These are phyloP conservation scores for Istiophorus platypterus DNA, from an alignment of 2,113 vertebrate genomes.

Conservation along the genomic window DNA sequence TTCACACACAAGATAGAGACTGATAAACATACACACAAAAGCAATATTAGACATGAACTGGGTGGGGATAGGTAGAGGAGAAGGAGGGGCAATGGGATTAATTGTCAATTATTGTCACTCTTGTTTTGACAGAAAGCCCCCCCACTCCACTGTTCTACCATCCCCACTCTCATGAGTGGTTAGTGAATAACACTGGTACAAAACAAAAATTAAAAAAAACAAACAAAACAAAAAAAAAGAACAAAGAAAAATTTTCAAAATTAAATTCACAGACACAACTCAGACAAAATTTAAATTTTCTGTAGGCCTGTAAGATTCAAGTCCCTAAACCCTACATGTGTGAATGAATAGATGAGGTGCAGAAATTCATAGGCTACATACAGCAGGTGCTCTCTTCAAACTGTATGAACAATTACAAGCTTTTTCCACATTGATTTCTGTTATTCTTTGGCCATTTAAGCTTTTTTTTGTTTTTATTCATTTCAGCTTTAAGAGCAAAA, in stretches of 20 bases:
- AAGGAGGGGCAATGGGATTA: slow-evolving; percentile 61
- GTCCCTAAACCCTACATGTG: background rate
- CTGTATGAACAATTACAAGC: background rate
- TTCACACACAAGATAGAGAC: slow-evolving; percentile 72
- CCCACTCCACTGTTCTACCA: slow-evolving; percentile 71
- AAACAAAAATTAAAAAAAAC: background rate
- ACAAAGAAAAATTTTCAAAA: slow-evolving; percentile 28
- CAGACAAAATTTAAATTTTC: slow-evolving; percentile 12
- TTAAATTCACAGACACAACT: slow-evolving; percentile 56
- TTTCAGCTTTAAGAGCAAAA: background rate
- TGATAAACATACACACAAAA: slow-evolving; percentile 77
- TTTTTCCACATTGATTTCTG: background rate
- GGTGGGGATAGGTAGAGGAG: slow-evolving; percentile 73
- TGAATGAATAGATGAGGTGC: background rate
- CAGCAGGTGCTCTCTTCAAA: background rate
- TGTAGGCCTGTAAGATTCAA: background rate
- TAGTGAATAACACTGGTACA: slow-evolving; percentile 68
- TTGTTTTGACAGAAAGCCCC: slow-evolving; percentile 59
- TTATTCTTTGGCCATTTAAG: background rate
- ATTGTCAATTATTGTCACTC: slow-evolving; percentile 53
- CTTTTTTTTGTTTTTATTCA: background rate
- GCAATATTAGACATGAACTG: slow-evolving; percentile 79
- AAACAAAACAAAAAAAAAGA: background rate
- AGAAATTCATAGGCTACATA: background rate
- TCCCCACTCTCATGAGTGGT: slow-evolving; percentile 72